Base-by-base conservation (phyloP, 2,888 invertebrate genomes). In the Drosophila nr. fundita region DNA sequence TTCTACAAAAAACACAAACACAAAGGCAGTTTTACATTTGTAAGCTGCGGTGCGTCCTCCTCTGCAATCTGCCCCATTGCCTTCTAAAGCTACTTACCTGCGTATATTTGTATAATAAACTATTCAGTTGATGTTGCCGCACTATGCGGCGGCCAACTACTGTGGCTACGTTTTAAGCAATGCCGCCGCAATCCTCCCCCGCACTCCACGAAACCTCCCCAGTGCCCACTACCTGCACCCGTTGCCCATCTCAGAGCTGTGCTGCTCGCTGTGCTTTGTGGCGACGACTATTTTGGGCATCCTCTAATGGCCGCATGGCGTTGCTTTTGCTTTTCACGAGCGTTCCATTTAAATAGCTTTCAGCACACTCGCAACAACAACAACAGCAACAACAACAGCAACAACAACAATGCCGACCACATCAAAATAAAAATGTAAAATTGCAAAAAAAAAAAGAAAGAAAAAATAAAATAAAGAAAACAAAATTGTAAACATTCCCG, bases 341-440 rank as follows among this genome's bases (percentile, higher is more conserved):
- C 73, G 80, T 82, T 80, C 86, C 83, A 86, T 82, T 86, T 86
- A 82, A 82, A 82, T 86, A 82, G 81, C 86, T 82, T 82, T 82
- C 81, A 86, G 73, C 78, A 64, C 61, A 49, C 38, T 50, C 42
- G 29, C 67, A 61, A 49, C 72, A 72, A 49, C 71, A 64, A 34
- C 69, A 60, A 59, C 48, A 63, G 55, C 54, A n/a, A n/a, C n/a
- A n/a, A n/a, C 67, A 61, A 49, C 72, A 72, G 42, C 71, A 64
- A 34, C 69, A 58, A 68, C 64, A 68, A 64, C 53, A 74, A 72
- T 68, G 73, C 54, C 67, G 68, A 80, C 86, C 86, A 80, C 83
- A 86, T 83, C 76, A 86, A 82, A 82, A 86, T 69, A 80, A 83
- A 85, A 76, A 80, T 72, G 53, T 60, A 53, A 63, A 64, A 63